Evolutionary conservation across 1,140 invertebrate genomes (phyloP), one percentile per base, ranked within the genome.

Genomic region (Drosophila bipectinata): DNA sequence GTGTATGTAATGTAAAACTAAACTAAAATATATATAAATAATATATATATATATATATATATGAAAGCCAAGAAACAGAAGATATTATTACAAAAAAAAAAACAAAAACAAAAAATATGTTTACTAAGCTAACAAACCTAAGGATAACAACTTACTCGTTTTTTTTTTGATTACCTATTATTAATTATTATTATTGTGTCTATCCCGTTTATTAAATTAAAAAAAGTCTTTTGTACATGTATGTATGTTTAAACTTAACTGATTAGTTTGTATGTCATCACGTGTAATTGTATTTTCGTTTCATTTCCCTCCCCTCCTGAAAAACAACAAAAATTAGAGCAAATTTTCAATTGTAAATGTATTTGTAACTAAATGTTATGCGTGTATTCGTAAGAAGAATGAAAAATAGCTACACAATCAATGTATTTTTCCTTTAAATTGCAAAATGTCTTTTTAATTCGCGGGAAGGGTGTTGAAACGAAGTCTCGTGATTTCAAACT

Each of bases 301-400:
- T 37, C 12, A 37, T 15, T 79, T 76, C 66, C 32, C 47, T 26
- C 28, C 37, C 1, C 21, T 37, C 48, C 64, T 12, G 6, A 32
- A 14, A 52, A 49, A 18, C 28, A 51, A 59, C 48, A 58, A 84
- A 80, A 21, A 15, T 79, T 88, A 88, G 82, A 79, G 75, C 53
- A 66, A 83, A 87, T 87, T 87, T 87, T 82, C 79, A 87, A 87
- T 87, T 87, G 82, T 85, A 85, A 78, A 87, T 87, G 82, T 85
- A 85, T 85, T 84, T 84, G 80, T 85, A 87, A 87, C 78, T 87
- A 79, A 87, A 87, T 87, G 82, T 87, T 87, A 87, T 87, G 77
- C 75, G 79, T 87, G 76, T 87, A 87, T 72, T 87, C 77, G 56
- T 85, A 85, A 85, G 82, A 84, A 69, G 56, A 75, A 76, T 60